These are phyloP conservation scores for Alectoris magna DNA, from an alignment of 2,797 vertebrate genomes.

Conservation along the genomic window DNA sequence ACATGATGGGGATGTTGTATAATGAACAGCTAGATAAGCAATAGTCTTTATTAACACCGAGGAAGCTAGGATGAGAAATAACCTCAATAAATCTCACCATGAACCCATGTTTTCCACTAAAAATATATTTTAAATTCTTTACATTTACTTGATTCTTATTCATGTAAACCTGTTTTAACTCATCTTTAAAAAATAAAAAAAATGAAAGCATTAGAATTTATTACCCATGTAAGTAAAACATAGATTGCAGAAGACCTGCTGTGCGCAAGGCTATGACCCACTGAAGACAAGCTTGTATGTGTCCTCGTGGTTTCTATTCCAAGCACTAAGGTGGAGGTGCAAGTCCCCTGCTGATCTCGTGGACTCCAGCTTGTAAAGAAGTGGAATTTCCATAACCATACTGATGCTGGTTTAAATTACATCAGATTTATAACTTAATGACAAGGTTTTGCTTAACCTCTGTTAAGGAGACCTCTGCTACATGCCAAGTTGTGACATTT, in stretches of 20 bases:
- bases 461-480: neutral
- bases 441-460: neutral
- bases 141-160: neutral
- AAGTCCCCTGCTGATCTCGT: neutral
- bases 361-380: neutral
- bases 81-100: neutral
- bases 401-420: neutral
- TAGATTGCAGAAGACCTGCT: neutral
- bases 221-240: neutral
- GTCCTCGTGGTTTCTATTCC: neutral
- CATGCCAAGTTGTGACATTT: fast-evolving
- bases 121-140: neutral
- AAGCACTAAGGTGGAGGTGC: neutral
- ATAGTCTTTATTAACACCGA: neutral
- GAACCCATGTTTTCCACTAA: neutral
- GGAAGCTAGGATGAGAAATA: neutral
- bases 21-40: neutral
- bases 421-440: neutral
- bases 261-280: neutral
- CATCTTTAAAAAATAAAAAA: too few species aligned
- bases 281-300: neutral
- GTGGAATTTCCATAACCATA: neutral
- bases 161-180: neutral
- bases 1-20: neutral
- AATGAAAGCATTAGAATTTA: neutral